Percentiles rank a stretch among this genome's conserved stretches.
Conservation (phyloP, 1,140 invertebrate species). For the Papilio polytes region DNA sequence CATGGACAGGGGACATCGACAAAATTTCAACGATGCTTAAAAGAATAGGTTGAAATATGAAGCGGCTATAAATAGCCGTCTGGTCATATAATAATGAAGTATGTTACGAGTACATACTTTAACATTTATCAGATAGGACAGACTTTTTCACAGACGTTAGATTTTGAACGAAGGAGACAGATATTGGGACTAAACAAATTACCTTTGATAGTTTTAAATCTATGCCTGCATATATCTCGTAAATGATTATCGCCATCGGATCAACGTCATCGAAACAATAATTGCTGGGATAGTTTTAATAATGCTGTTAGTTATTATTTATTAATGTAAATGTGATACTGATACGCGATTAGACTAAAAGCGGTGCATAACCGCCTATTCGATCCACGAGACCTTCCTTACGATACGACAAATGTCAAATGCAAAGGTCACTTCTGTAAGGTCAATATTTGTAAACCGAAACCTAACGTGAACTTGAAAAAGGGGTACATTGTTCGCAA, state of each 20-base stretch:
- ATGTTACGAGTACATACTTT: too few relatives aligned
- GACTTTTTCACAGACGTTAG: too few relatives aligned
- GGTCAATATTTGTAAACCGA: constrained; percentile 39
- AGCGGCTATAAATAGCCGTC: background rate
- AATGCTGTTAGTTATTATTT: background rate
- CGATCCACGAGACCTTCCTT: constrained; percentile 4
- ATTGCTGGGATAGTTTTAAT: background rate
- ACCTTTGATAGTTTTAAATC: too few relatives aligned
- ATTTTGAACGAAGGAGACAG: too few relatives aligned
- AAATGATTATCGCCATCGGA: too few relatives aligned
- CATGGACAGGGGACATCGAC: too few relatives aligned
- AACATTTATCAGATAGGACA: too few relatives aligned
- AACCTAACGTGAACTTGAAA: constrained; percentile 7
- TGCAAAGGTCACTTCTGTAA: constrained; percentile 43
- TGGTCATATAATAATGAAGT: background rate
- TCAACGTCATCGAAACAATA: background rate
- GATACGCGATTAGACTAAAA: background rate
- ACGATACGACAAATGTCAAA: constrained; percentile 44
- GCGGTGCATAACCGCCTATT: constrained; percentile 1
- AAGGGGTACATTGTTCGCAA: constrained; percentile 4
- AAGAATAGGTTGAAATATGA: background rate
- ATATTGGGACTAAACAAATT: too few relatives aligned
- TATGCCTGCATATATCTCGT: too few relatives aligned
- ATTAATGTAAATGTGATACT: background rate
- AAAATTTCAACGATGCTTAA: background rate